phyloP scores from a whole-genome alignment of 1,140 invertebrate genomes.

The Lerema accius region DNA sequence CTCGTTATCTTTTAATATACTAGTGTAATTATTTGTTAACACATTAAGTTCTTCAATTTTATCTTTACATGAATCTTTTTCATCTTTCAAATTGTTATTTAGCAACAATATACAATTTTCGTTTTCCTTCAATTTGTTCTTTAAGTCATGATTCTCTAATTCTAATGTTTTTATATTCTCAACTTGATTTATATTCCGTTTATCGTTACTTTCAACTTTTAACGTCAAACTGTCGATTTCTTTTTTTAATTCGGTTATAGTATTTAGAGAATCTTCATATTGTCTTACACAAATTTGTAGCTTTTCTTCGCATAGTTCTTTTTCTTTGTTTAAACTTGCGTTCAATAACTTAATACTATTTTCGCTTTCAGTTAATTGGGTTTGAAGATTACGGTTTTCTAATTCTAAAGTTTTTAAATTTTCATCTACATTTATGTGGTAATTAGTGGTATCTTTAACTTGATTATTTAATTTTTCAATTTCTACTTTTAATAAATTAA shows the following conservation, averaged over 20 bases:
- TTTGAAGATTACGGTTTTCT: slow-evolving; percentile 10
- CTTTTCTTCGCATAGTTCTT: slow-evolving; percentile 39
- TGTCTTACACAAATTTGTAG: slow-evolving; percentile 25
- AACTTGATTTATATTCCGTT: slow-evolving; percentile 27
- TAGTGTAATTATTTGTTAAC: slow-evolving; percentile 4
- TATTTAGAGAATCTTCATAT: slow-evolving; percentile 34
- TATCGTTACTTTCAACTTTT: slow-evolving; percentile 38
- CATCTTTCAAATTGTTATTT: slow-evolving; percentile 32
- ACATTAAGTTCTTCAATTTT: slow-evolving; percentile 21
- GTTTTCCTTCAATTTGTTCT: slow-evolving; percentile 2
- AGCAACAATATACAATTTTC: slow-evolving; percentile 11
- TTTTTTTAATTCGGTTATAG: slow-evolving; percentile 31
- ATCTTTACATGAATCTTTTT: slow-evolving; percentile 42
- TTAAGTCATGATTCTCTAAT: slow-evolving; percentile 11
- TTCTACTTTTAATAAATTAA: slow-evolving; percentile 48
- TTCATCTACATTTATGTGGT: slow-evolving; percentile 28
- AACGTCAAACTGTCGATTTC: slow-evolving; percentile 32
- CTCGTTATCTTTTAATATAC: slow-evolving; percentile 34
- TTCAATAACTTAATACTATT: slow-evolving; percentile 19
- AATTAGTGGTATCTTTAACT: slow-evolving; percentile 36
- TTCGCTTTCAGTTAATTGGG: slow-evolving; percentile 9
- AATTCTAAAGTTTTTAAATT: slow-evolving; percentile 28
- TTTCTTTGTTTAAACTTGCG: slow-evolving; percentile 37
- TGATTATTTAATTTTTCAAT: slow-evolving; percentile 42
- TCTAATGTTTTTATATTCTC: slow-evolving; percentile 31